These are phyloP conservation scores for Drosophila seguyi DNA, from an alignment of 1,140 invertebrate genomes.

Conservation along the genomic window DNA sequence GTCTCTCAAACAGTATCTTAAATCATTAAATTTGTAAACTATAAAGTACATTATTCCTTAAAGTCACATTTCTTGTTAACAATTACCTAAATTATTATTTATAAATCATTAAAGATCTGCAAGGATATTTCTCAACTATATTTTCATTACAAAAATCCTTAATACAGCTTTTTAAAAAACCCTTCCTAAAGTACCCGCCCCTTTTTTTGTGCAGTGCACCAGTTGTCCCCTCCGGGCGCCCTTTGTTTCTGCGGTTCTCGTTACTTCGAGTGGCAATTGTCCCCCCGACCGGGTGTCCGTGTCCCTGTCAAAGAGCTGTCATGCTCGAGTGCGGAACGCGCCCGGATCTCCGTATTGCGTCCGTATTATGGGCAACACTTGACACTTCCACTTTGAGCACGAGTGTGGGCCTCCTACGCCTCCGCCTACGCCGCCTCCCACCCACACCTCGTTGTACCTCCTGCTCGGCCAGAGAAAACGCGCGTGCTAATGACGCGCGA, in stretches of 20 bases:
- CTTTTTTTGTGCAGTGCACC: constrained; percentile 8
- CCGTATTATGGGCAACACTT: constrained; percentile 83
- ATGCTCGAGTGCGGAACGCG: constrained; percentile 61
- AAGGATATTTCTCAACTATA: too few species aligned
- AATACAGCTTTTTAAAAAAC: not conserved
- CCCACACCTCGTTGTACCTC: not conserved
- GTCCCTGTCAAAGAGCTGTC: constrained; percentile 75
- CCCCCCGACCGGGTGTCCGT: constrained; percentile 49
- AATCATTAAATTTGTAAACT: too few species aligned
- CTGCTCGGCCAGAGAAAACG: constrained; percentile 7
- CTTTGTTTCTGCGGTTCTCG: constrained; percentile 73
- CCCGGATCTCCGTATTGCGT: constrained; percentile 46
- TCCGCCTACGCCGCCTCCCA: not conserved
- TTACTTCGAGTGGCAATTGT: constrained; percentile 83
- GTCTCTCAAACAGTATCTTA: too few species aligned
- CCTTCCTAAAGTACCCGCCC: not conserved
- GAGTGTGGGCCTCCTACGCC: constrained; percentile 18
- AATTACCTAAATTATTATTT: too few species aligned
- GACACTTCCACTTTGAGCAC: constrained; percentile 74
- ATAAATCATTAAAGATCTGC: too few species aligned
- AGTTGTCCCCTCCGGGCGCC: not conserved
- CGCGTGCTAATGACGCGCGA: constrained; percentile 83
- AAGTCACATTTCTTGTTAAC: too few species aligned
- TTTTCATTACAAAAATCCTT: too few species aligned
- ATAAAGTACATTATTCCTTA: too few species aligned